These are phyloP conservation scores for Cryptocephalus primarius DNA, from an alignment of 2,888 invertebrate genomes.

Conservation along the genomic window DNA sequence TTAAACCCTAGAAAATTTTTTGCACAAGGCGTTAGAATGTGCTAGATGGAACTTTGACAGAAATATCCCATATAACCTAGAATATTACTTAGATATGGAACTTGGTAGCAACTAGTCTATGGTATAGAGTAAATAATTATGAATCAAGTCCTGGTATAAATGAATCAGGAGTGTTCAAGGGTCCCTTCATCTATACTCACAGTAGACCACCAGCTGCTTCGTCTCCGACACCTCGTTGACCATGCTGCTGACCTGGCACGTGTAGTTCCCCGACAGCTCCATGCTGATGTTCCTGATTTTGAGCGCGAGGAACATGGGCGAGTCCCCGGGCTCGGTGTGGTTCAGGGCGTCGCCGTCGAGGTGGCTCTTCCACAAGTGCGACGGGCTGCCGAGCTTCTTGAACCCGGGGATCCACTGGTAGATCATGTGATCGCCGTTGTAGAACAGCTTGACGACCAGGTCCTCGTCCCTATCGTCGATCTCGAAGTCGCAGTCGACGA, in stretches of 20 bases:
- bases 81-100: no score
- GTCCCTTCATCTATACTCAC: constrained; percentile 35
- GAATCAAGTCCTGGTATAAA: no score
- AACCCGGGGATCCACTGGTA: constrained; percentile 40
- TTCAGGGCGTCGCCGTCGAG: constrained; percentile 35
- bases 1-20: no score
- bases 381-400: constrained; percentile 23
- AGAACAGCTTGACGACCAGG: constrained; percentile 41
- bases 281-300: constrained; percentile 40
- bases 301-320: constrained; percentile 41
- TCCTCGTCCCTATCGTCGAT: constrained; percentile 32
- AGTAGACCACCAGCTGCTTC: constrained; percentile 43
- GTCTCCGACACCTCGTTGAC: constrained; percentile 34
- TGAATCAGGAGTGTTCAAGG: no score
- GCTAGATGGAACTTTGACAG: no score
- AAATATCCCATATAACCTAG: no score
- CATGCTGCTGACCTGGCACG: constrained; percentile 43
- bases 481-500: constrained; percentile 41
- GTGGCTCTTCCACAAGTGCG: constrained; percentile 30
- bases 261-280: constrained; percentile 44
- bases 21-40: no score
- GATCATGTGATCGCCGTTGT: constrained; percentile 34
- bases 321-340: constrained; percentile 33
- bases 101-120: no score
- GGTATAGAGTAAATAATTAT: no score